Evolutionary conservation across 2,888 invertebrate species (phyloP).

Genomic region (Noctua comes): DNA sequence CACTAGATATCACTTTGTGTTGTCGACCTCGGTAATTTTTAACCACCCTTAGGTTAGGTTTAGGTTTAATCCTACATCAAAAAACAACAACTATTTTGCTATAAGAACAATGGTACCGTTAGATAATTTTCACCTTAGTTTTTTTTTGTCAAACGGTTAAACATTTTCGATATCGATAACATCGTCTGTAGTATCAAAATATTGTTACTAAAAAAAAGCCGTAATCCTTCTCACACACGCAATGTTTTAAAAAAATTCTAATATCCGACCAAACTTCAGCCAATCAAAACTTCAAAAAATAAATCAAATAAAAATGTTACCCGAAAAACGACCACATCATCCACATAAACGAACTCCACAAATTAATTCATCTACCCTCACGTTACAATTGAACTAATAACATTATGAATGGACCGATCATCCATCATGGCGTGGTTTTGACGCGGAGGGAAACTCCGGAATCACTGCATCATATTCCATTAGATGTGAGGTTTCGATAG

Average conservation of each 20-base stretch:
- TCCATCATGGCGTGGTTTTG: constrained; percentile 71
- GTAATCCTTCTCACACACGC: neutral
- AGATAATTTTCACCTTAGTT: neutral
- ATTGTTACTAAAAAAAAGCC: neutral
- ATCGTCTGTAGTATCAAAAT: neutral
- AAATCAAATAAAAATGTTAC: constrained; percentile 36
- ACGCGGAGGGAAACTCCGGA: constrained; percentile 64
- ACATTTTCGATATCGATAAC: neutral
- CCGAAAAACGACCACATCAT: constrained; percentile 47
- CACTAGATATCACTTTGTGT: neutral
- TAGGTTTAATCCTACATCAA: neutral
- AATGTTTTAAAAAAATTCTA: neutral
- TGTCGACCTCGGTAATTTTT: neutral
- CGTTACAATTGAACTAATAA: constrained; percentile 73
- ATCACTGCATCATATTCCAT: constrained; percentile 77
- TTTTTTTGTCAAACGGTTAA: neutral
- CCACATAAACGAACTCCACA: constrained; percentile 45
- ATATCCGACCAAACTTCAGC: neutral
- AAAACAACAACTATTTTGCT: neutral
- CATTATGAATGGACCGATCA: constrained; percentile 73
- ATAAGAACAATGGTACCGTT: neutral
- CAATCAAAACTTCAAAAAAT: neutral
- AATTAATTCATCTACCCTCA: constrained; percentile 66
- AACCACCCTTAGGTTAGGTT: neutral
- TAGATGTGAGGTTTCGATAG: constrained; percentile 56